These are phyloP conservation scores for Troilus luridus DNA, from an alignment of 2,888 invertebrate species.

Conservation along the genomic window DNA sequence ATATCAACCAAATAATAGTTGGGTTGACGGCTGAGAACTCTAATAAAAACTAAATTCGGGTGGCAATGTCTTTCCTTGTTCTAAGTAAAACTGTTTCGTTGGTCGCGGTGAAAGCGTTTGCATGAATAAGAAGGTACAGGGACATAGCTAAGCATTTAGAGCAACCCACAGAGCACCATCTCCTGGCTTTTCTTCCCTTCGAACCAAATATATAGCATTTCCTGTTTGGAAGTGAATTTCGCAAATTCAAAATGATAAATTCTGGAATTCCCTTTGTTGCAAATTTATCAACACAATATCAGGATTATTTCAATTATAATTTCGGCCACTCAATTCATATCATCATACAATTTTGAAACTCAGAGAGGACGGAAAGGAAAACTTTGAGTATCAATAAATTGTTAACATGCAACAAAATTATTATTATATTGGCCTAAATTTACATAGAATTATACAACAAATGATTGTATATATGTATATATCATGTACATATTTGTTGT, in stretches of 20 bases:
- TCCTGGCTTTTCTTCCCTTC: background rate
- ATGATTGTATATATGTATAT: too few species aligned
- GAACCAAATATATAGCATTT: background rate
- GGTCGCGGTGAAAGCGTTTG: background rate
- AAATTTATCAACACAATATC: too few species aligned
- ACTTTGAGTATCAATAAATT: too few species aligned
- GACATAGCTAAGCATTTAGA: conserved; percentile 12
- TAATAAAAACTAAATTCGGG: background rate
- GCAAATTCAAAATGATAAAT: background rate
- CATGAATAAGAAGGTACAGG: conserved; percentile 12
- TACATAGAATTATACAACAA: too few species aligned
- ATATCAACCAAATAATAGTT: background rate
- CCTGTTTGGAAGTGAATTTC: background rate
- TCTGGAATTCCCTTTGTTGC: background rate
- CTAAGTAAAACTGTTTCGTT: conserved; percentile 9
- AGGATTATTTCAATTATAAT: background rate
- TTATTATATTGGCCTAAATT: too few species aligned
- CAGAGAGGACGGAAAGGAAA: too few species aligned
- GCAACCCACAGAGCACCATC: background rate
- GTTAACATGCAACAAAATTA: too few species aligned
- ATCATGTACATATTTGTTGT: too few species aligned
- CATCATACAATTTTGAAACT: too few species aligned
- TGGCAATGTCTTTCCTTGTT: background rate
- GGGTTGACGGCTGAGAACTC: background rate
- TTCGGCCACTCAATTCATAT: too few species aligned